These are phyloP conservation scores for Lophura swinhoii DNA, from an alignment of 2,797 vertebrate genomes.

Conservation along the genomic window DNA sequence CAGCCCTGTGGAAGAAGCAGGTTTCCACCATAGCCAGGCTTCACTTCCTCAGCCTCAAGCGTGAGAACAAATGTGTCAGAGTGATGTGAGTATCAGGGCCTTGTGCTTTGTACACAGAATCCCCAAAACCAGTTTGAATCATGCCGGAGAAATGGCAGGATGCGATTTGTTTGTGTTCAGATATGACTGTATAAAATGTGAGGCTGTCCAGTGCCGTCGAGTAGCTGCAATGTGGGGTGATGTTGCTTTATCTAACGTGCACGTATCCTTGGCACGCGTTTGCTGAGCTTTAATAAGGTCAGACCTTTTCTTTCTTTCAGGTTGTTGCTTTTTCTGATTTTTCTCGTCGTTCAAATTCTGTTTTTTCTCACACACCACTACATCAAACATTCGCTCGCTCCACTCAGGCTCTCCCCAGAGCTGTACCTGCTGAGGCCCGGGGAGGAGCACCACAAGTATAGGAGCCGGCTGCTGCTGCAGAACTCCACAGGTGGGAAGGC, in stretches of 20 bases:
- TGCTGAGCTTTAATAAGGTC: background rate
- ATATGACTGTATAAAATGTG: background rate
- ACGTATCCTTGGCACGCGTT: background rate
- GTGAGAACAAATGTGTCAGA: slow-evolving; percentile 89
- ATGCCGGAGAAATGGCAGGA: background rate
- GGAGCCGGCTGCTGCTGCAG: slow-evolving; percentile 89
- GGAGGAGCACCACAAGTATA: slow-evolving; percentile 83
- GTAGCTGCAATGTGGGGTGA: rapidly evolving
- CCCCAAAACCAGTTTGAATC: rapidly evolving
- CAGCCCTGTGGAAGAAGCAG: slow-evolving; percentile 92
- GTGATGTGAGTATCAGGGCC: slow-evolving; percentile 85
- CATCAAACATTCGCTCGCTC: slow-evolving; percentile 85
- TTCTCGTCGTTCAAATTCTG: slow-evolving; percentile 87
- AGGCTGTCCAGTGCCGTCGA: background rate
- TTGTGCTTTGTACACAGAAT: rapidly evolving
- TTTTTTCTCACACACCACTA: slow-evolving; percentile 85
- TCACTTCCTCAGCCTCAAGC: slow-evolving; percentile 89
- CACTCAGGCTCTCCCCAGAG: slow-evolving; percentile 84
- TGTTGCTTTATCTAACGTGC: background rate
- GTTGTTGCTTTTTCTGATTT: slow-evolving; percentile 89
- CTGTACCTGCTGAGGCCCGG: slow-evolving; percentile 87
- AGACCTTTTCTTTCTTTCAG: slow-evolving; percentile 76
- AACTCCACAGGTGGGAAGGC: slow-evolving; percentile 88
- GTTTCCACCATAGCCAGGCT: slow-evolving; percentile 87
- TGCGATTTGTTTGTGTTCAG: background rate